phyloP scores from a whole-genome alignment of 2,888 invertebrate genomes.

The Drosophila meridiana region DNA sequence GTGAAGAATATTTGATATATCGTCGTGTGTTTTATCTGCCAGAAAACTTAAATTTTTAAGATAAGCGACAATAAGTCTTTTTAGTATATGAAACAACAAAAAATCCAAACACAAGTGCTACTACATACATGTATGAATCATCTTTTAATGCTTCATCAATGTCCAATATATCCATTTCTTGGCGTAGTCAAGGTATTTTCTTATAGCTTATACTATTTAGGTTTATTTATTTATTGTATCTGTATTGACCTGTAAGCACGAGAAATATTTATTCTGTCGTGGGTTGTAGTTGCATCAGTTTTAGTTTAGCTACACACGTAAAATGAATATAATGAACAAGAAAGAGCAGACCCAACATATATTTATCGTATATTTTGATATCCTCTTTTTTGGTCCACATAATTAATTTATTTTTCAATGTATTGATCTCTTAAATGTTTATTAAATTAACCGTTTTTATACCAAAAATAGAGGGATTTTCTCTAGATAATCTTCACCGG shows the following conservation, averaged over 20 bases:
- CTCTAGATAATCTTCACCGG: no score
- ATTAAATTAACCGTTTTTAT: constrained; percentile 47
- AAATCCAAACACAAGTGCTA: constrained; percentile 38
- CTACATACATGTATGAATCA: constrained; percentile 84
- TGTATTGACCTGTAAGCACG: constrained; percentile 11
- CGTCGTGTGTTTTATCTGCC: constrained; percentile 84
- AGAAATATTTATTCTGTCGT: constrained; percentile 14
- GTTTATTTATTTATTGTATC: constrained; percentile 1
- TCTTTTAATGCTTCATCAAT: constrained; percentile 85
- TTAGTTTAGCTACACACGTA: constrained; percentile 3
- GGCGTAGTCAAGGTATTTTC: constrained; percentile 2
- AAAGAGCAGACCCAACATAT: neutral
- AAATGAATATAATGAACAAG: neutral
- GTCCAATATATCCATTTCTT: constrained; percentile 84
- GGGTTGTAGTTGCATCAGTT: constrained; percentile 16
- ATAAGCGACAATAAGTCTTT: constrained; percentile 33
- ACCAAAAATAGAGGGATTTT: constrained; percentile 38
- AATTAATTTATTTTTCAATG: constrained; percentile 11
- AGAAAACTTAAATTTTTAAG: constrained; percentile 75
- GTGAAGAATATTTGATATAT: constrained; percentile 84
- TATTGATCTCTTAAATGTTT: constrained; percentile 2
- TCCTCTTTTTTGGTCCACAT: neutral
- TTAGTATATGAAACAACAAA: constrained; percentile 29
- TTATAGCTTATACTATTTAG: constrained; percentile 17
- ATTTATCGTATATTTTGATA: constrained; percentile 11